A percentile compares a stretch with the other conserved stretches of the same genome.
These are phyloP conservation scores for Plebejus anna DNA, from an alignment of 2,888 invertebrate genomes.

Conservation along the genomic window DNA sequence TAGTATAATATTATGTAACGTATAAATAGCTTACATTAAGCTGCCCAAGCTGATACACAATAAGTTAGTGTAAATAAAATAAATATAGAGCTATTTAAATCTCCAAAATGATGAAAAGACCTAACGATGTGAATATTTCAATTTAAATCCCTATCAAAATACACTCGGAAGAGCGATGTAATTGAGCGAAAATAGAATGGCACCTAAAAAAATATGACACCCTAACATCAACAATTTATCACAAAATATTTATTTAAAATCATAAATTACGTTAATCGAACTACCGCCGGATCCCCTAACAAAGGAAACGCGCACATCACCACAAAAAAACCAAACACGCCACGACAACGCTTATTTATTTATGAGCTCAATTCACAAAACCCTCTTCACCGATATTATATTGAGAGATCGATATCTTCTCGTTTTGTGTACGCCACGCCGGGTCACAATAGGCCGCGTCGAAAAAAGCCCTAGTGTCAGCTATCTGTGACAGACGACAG, in stretches of 20 bases:
- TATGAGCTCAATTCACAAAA: slow-evolving; percentile 70
- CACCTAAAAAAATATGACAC: slow-evolving; percentile 40
- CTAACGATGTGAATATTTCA: slow-evolving; percentile 6
- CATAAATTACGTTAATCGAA: slow-evolving; percentile 44
- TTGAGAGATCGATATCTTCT: slow-evolving; percentile 76
- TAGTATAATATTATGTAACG: not conserved
- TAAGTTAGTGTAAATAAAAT: too few relatives aligned
- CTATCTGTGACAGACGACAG: slow-evolving; percentile 72
- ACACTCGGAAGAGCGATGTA: slow-evolving; percentile 29
- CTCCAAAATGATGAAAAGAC: not conserved
- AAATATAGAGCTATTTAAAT: not conserved
- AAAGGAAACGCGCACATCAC: slow-evolving; percentile 65
- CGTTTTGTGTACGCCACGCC: slow-evolving; percentile 65
- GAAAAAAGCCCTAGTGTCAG: slow-evolving; percentile 74
- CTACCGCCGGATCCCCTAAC: slow-evolving; percentile 64
- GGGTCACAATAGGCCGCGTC: slow-evolving; percentile 65
- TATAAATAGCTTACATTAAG: not conserved
- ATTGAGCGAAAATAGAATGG: slow-evolving; percentile 31
- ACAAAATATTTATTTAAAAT: slow-evolving; percentile 46
- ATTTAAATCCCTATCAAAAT: slow-evolving; percentile 24
- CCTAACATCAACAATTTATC: slow-evolving; percentile 40
- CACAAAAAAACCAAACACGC: slow-evolving; percentile 61
- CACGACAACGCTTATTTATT: slow-evolving; percentile 75
- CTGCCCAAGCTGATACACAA: not conserved
- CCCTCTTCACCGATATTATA: slow-evolving; percentile 65